Conservation (phyloP, 1,140 invertebrate genomes). For the Capitella teleta region DNA sequence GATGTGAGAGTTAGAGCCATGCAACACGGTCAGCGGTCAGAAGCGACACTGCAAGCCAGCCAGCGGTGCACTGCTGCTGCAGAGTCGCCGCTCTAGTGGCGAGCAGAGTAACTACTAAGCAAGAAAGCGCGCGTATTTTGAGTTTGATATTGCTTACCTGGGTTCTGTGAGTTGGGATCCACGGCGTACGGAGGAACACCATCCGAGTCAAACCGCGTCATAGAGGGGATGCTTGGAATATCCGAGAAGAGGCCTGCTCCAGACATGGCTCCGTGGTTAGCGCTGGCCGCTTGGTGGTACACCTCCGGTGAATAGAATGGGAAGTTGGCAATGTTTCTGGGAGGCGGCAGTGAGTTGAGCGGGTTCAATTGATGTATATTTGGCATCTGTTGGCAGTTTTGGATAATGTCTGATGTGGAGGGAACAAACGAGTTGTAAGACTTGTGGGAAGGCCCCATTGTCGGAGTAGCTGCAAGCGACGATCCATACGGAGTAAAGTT, state of each 20-base stretch:
- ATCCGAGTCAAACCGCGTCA: constrained; percentile 3
- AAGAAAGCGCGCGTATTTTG: no score
- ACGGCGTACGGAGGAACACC: background rate
- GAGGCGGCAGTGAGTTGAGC: constrained; percentile 1
- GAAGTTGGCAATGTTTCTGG: constrained; percentile 6
- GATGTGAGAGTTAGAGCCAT: no score
- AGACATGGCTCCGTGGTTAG: background rate
- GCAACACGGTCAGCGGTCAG: no score
- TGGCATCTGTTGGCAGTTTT: constrained; percentile 5
- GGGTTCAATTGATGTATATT: constrained; percentile 1
- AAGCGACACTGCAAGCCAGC: no score
- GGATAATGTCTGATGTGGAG: background rate
- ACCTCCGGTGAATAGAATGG: constrained; percentile 13
- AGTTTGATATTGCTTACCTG: constrained; percentile 7
- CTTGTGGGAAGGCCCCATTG: background rate
- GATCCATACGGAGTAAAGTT: background rate
- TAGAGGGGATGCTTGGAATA: constrained; percentile 2
- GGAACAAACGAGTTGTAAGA: background rate
- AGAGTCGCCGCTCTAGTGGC: no score
- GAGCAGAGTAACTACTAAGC: no score
- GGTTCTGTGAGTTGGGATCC: background rate
- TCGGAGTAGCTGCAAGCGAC: background rate
- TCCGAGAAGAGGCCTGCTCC: constrained; percentile 8
- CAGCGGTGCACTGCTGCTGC: no score
- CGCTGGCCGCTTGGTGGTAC: constrained; percentile 7